Conservation (phyloP, 2,797 vertebrate genomes). For the Phoebastria nigripes region DNA sequence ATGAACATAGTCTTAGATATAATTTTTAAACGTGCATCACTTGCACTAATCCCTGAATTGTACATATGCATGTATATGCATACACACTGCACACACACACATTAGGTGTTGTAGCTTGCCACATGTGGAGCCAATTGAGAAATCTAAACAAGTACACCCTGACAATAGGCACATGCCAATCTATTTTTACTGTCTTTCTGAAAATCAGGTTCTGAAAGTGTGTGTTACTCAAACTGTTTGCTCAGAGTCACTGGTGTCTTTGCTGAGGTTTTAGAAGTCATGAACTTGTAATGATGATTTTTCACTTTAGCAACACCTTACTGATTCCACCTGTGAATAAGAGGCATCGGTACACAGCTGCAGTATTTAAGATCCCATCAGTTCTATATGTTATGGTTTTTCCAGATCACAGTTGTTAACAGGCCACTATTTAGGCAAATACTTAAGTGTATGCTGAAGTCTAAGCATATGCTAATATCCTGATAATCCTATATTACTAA, state of each 20-base stretch:
- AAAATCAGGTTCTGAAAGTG: not conserved
- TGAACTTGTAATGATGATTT: not conserved
- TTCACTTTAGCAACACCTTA: not conserved
- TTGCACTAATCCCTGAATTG: not conserved
- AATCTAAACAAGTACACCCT: not conserved
- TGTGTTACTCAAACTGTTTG: not conserved
- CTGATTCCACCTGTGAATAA: not conserved
- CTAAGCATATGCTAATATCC: not conserved
- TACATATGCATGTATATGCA: accelerated
- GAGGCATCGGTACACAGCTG: accelerated
- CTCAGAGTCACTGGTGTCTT: not conserved
- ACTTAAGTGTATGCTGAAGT: not conserved
- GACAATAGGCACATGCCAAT: not conserved
- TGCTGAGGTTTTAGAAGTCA: not conserved
- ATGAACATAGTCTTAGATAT: not conserved
- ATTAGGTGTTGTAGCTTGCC: not conserved
- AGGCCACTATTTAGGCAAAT: not conserved
- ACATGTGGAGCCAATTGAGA: not conserved
- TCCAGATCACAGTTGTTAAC: not conserved
- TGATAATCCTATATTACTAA: not conserved
- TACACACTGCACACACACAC: not conserved
- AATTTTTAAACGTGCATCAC: not conserved
- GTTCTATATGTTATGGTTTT: not conserved
- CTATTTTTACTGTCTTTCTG: not conserved
- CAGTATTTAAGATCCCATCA: not conserved